Evolutionary conservation across 2,113 vertebrate species (phyloP).

Genomic region (Caranx melampygus): DNA sequence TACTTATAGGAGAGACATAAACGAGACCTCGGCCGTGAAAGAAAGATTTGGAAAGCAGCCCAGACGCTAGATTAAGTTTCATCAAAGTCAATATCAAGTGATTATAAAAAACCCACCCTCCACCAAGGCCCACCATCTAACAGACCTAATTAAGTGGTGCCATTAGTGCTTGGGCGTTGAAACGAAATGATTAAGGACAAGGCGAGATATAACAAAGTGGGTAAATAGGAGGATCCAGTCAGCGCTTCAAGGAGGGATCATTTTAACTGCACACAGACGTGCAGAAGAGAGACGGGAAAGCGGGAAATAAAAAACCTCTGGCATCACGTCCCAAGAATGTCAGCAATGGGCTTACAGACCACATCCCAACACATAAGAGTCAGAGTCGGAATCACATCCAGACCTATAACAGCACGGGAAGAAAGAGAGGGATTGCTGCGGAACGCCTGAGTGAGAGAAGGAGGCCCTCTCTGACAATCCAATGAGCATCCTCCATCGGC

Average conservation of each 20-base stretch:
- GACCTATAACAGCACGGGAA: slow-evolving; percentile 72
- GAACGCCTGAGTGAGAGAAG: slow-evolving; percentile 63
- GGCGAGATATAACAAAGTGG: slow-evolving; percentile 40
- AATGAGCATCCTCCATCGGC: slow-evolving; percentile 68
- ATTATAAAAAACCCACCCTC: slow-evolving; percentile 53
- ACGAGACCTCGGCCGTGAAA: slow-evolving; percentile 46
- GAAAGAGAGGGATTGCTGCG: slow-evolving; percentile 67
- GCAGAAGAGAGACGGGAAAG: slow-evolving; percentile 55
- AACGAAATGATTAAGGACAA: slow-evolving; percentile 55
- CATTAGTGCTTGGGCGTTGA: slow-evolving; percentile 46
- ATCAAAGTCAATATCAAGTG: slow-evolving; percentile 67
- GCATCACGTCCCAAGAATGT: slow-evolving; percentile 81
- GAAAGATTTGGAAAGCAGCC: slow-evolving; percentile 50
- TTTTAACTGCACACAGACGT: slow-evolving; percentile 71
- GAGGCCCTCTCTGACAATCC: slow-evolving; percentile 59
- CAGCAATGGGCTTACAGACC: slow-evolving; percentile 81
- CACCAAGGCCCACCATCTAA: slow-evolving; percentile 44
- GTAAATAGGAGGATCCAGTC: slow-evolving; percentile 57
- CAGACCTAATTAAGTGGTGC: slow-evolving; percentile 60
- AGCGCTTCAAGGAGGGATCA: slow-evolving; percentile 64
- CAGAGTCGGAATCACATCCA: slow-evolving; percentile 77
- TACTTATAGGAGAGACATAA: slow-evolving; percentile 42
- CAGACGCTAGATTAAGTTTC: slow-evolving; percentile 65
- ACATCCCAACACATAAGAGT: slow-evolving; percentile 80
- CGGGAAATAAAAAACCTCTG: slow-evolving; percentile 69